Percentiles rank a stretch among this genome's conserved stretches.
phyloP scores from a whole-genome alignment of 2,797 vertebrate species.

The Glyptemys insculpta region DNA sequence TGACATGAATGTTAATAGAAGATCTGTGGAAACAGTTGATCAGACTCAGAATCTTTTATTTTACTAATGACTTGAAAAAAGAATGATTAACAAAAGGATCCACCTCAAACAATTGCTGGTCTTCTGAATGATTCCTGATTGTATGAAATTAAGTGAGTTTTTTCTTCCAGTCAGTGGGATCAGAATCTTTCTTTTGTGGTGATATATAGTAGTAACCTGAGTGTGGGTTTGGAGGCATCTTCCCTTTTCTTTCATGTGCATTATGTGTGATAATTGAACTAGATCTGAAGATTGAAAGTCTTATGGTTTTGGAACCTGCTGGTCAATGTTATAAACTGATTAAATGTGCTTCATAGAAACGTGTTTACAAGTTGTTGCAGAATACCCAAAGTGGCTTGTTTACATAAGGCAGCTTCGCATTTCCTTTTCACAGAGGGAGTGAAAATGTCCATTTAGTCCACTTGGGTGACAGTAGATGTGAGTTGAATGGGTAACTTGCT shows the following conservation, averaged over 20 bases:
- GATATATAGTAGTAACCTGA: neutral
- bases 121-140: neutral
- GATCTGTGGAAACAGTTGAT: neutral
- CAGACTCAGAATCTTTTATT: neutral
- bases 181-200: fast-evolving
- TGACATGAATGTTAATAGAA: fast-evolving
- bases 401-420: neutral
- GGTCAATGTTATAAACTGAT: fast-evolving
- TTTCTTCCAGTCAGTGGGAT: neutral
- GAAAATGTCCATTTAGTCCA: too few species aligned
- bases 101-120: neutral
- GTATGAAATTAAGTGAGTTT: neutral
- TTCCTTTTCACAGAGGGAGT: neutral
- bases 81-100: neutral
- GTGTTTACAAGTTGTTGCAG: neutral
- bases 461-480: too few species aligned
- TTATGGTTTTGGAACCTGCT: neutral
- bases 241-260: neutral
- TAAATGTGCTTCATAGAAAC: neutral
- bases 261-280: neutral
- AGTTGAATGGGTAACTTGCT: neutral
- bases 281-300: neutral
- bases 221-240: fast-evolving
- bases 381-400: neutral
- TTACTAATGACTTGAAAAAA: neutral